Percentiles rank a stretch among this genome's conserved stretches.
phyloP scores from a whole-genome alignment of 2,113 vertebrate species.

The Tyrannus savana region DNA sequence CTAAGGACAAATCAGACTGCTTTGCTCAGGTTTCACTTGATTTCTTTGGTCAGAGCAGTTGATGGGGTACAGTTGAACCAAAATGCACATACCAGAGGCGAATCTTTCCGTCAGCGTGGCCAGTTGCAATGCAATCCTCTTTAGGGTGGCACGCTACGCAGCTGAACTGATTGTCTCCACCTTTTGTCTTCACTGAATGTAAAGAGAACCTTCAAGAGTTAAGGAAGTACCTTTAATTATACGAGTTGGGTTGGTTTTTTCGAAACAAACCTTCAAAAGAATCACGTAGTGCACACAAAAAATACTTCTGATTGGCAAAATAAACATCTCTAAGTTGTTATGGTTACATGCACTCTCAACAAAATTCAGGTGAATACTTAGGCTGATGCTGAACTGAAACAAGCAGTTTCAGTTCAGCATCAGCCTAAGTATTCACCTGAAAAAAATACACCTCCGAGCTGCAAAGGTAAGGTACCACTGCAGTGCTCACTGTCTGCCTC shows the following conservation, averaged over 20 bases:
- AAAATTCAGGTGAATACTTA: neutral
- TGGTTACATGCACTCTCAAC: neutral
- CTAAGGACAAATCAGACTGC: neutral
- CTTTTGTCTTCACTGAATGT: slow-evolving; percentile 76
- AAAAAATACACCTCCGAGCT: neutral
- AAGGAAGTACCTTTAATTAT: neutral
- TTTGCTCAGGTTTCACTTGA: neutral
- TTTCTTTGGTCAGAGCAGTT: neutral
- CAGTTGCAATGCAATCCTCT: slow-evolving; percentile 93
- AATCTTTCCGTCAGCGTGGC: slow-evolving; percentile 92
- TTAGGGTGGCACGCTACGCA: slow-evolving; percentile 88
- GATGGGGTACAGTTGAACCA: accelerated
- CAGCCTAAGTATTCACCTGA: neutral
- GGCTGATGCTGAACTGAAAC: too few relatives aligned
- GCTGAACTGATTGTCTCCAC: slow-evolving; percentile 81
- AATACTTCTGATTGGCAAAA: neutral
- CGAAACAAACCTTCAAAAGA: neutral
- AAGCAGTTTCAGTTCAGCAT: neutral
- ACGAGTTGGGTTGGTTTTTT: neutral
- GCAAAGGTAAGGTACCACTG: neutral
- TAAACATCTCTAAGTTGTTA: neutral
- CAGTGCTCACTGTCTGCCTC: neutral
- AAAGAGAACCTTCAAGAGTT: slow-evolving; percentile 80
- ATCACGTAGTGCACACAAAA: neutral
- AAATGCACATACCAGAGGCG: slow-evolving; percentile 85